phyloP scores from a whole-genome alignment of 2,797 vertebrate species.

The Acanthopagrus latus region DNA sequence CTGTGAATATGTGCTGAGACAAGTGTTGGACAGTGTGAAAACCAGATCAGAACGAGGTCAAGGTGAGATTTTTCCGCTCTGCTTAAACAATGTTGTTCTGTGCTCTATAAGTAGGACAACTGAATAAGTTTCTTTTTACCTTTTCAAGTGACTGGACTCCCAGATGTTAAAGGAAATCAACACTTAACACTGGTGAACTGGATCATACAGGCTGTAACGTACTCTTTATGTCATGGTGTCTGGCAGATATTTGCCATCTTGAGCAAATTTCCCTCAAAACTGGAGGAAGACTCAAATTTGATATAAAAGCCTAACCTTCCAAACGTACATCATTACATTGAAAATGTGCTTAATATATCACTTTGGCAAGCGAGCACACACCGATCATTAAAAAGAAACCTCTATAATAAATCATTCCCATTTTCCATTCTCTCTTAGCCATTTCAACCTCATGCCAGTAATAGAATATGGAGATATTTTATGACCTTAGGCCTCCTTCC shows the following conservation, averaged over 20 bases:
- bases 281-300: not conserved
- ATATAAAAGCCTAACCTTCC: not conserved
- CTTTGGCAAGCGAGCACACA: not conserved
- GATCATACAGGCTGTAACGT: not conserved
- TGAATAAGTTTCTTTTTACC: too few relatives aligned
- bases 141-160: not conserved
- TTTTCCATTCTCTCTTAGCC: not conserved
- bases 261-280: not conserved
- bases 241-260: not conserved
- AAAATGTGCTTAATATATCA: not conserved
- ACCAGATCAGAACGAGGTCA: conserved; percentile 25
- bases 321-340: not conserved
- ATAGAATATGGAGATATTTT: conserved; percentile 19
- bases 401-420: not conserved
- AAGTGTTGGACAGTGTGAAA: conserved; percentile 9
- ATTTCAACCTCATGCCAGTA: not conserved
- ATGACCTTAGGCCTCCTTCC: not conserved
- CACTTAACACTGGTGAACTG: not conserved
- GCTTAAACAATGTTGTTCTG: not conserved
- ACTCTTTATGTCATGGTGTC: not conserved
- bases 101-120: not conserved
- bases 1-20: conserved; percentile 24
- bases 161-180: not conserved
- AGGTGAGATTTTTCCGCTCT: conserved; percentile 4
- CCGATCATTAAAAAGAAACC: not conserved